Conservation (phyloP, 2,797 vertebrate species). For the Gouania willdenowi region DNA sequence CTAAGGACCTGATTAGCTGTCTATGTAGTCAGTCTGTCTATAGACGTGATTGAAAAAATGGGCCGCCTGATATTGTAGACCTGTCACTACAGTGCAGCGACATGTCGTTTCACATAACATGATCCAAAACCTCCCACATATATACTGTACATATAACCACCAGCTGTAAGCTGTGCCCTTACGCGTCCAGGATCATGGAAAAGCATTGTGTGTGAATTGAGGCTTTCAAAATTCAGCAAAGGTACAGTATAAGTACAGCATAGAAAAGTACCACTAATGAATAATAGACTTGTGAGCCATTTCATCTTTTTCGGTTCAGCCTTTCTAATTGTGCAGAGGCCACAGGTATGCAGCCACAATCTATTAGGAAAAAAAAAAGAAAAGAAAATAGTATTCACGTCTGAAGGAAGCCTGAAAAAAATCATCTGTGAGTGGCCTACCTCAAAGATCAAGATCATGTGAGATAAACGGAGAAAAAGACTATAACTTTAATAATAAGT, state of each 20-base stretch:
- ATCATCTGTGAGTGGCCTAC: conserved; percentile 9
- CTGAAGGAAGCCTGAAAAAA: background rate
- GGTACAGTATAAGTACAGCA: background rate
- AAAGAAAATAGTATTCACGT: conserved; percentile 43
- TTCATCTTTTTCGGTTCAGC: conserved; percentile 3
- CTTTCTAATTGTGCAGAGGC: conserved; percentile 7
- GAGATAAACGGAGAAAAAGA: conserved; percentile 35
- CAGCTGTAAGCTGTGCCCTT: conserved; percentile 4
- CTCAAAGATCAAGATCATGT: conserved; percentile 29
- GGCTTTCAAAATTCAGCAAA: conserved; percentile 8
- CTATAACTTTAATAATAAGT: conserved; percentile 29
- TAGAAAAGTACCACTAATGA: conserved; percentile 12
- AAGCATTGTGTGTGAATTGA: conserved; percentile 11
- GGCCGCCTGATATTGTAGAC: conserved; percentile 75
- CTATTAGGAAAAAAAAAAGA: conserved; percentile 44
- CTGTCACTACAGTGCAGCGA: conserved; percentile 72
- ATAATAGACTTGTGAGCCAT: background rate
- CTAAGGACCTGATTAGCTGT: conserved; percentile 48
- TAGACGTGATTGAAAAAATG: conserved; percentile 26
- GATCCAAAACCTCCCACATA: conserved; percentile 47
- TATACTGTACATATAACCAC: conserved; percentile 45
- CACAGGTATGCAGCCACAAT: conserved; percentile 11
- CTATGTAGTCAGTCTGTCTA: conserved; percentile 47
- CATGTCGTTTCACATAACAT: conserved; percentile 78
- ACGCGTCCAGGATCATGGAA: conserved; percentile 2